These are phyloP conservation scores for Trissolcus japonicus DNA, from an alignment of 2,888 invertebrate genomes.

Conservation along the genomic window DNA sequence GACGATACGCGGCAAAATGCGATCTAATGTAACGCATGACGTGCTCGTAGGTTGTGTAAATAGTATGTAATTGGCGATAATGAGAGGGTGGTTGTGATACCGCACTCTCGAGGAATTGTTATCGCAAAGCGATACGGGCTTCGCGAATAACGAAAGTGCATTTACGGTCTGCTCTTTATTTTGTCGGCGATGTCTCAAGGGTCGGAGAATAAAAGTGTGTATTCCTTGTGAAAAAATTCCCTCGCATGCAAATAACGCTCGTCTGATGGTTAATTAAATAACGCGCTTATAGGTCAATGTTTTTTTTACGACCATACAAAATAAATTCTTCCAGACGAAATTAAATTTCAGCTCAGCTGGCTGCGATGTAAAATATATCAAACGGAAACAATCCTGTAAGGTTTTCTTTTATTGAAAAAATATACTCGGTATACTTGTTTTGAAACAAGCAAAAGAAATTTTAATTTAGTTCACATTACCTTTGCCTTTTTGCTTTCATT, in stretches of 20 bases:
- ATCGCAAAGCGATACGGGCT: constrained; percentile 19
- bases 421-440: background rate
- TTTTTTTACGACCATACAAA: too few species aligned
- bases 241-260: too few species aligned
- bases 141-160: constrained; percentile 12
- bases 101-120: constrained; percentile 17
- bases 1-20: constrained; percentile 41
- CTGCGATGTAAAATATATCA: too few species aligned
- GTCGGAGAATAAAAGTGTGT: background rate
- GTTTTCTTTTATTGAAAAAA: constrained; percentile 6
- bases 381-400: too few species aligned
- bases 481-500: background rate
- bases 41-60: constrained; percentile 47
- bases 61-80: constrained; percentile 55
- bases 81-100: constrained; percentile 30
- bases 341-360: too few species aligned
- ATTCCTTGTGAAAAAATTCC: too few species aligned
- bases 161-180: constrained; percentile 7
- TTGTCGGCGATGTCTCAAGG: background rate
- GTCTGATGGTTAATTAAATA: too few species aligned
- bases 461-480: constrained; percentile 9
- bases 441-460: constrained; percentile 11
- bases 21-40: constrained; percentile 51
- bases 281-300: too few species aligned
- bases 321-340: too few species aligned